These are phyloP conservation scores for Eulemur rubriventer DNA, from an alignment of 2,797 vertebrate genomes.

Conservation along the genomic window DNA sequence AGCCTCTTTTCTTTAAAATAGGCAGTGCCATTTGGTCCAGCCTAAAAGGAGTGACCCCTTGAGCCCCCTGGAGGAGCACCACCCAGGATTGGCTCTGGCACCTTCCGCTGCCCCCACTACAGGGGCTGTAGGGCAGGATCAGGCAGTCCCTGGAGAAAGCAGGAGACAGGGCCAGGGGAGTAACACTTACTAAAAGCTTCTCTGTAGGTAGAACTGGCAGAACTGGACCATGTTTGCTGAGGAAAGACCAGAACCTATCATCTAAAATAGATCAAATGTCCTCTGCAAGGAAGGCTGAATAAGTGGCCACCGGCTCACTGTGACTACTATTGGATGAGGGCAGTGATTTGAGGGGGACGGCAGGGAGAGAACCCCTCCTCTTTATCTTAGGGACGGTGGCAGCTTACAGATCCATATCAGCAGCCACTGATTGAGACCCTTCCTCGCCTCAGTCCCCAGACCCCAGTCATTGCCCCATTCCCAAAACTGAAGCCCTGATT, in stretches of 20 bases:
- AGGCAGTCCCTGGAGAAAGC: not conserved
- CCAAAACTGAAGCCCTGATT: not conserved
- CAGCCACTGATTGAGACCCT: not conserved
- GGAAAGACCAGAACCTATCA: not conserved
- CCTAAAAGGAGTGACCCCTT: constrained; percentile 32
- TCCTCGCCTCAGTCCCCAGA: not conserved
- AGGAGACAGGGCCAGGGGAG: not conserved
- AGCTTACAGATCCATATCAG: not conserved
- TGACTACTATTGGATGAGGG: not conserved
- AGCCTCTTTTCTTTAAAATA: constrained; percentile 62
- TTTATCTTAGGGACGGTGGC: not conserved
- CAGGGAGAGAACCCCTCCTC: not conserved
- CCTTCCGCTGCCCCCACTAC: not conserved
- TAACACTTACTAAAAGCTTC: not conserved
- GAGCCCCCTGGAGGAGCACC: not conserved
- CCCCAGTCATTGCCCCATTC: not conserved
- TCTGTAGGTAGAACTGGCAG: not conserved
- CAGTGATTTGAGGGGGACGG: no score
- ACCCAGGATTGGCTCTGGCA: not conserved
- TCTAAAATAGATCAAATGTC: not conserved
- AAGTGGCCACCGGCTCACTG: not conserved
- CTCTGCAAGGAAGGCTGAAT: not conserved
- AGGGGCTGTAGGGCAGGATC: not conserved
- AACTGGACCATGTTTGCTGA: not conserved
- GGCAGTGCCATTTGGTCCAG: constrained; percentile 49